Base-by-base conservation (phyloP, 1,140 invertebrate genomes). In the Drosophila punjabiensis region DNA sequence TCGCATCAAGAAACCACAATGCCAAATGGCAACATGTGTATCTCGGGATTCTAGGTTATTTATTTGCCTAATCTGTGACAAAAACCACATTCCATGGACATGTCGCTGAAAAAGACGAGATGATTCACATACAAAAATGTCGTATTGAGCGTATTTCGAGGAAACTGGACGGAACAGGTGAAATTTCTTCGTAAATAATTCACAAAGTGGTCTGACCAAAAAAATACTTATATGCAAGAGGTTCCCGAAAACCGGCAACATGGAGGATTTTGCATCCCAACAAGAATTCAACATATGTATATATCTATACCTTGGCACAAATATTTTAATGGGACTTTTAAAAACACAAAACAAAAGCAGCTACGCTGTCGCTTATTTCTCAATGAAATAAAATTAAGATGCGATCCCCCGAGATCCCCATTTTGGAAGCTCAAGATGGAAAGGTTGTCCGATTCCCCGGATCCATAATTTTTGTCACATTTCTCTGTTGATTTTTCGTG, bases 161-260 rank as follows among this genome's bases (percentile, higher is more conserved):
- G 37, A 63, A 82, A 87, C 67, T 88, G 84, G 88, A 66, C 56
- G 81, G 67, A 63, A 84, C 83, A 87, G 84, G 84, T 87, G 85
- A 87, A 69, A 64, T 24, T 77, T 58, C 35, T 70, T 58, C 63
- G 43, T 24, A 58, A 58, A 77, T 30, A 61, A 77, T 66, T 39
- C 47, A 32, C 14, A 66, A 60, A 69, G 66, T 71, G 52, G 35
- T 53, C 39, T 47, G 41, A 39, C 33, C 20, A 58, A 55, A 43
- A 79, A 50, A 63, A 41, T 70, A 37, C 20, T 32, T 58, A 79
- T 79, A 60, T 74, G 50, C 41, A 56, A 39, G 52, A 69, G 50
- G 48, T 61, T 79, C 35, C 39, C 41, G 61, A 6, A 76, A 56
- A 4, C 35, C 39, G 61, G 58, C 65, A 80, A 79, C 61, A 65